A percentile compares a stretch with the other conserved stretches of the same genome.
These are phyloP conservation scores for Coracopsis vasa DNA, from an alignment of 2,113 vertebrate genomes.

Conservation along the genomic window DNA sequence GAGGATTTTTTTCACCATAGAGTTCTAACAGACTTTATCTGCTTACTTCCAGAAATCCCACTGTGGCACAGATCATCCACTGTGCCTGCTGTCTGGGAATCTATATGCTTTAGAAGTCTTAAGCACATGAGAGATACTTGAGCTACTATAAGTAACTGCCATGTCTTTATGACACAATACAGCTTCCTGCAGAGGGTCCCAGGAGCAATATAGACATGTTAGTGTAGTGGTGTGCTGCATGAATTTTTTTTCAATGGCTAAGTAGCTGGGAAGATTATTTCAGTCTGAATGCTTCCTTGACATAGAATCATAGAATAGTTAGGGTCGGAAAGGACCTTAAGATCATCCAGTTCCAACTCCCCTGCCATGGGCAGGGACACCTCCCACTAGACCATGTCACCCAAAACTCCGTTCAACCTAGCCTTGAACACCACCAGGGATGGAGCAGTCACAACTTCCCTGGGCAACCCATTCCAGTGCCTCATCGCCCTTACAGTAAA, in stretches of 20 bases:
- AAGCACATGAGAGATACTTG: not conserved
- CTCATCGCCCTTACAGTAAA: no score
- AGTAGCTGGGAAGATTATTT: not conserved
- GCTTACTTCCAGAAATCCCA: not conserved
- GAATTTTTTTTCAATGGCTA: not conserved
- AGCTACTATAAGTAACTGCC: not conserved
- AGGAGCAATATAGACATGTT: not conserved
- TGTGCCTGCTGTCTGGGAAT: not conserved
- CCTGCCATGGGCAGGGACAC: not conserved
- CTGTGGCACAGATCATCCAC: not conserved
- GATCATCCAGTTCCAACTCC: not conserved
- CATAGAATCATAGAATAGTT: not conserved
- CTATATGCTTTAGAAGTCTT: not conserved
- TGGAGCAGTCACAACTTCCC: no score
- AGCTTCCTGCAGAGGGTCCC: not conserved
- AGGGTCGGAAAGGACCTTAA: not conserved
- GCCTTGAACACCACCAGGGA: not conserved
- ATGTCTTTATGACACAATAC: not conserved
- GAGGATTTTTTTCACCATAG: not conserved
- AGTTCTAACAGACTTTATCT: not conserved
- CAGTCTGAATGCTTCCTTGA: not conserved
- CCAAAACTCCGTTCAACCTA: not conserved
- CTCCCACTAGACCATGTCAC: not conserved
- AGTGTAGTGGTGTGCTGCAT: not conserved
- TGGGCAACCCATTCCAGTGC: no score